Percentiles rank a stretch among this genome's conserved stretches.
These are phyloP conservation scores for Siniperca chuatsi DNA, from an alignment of 2,113 vertebrate genomes.

Conservation along the genomic window DNA sequence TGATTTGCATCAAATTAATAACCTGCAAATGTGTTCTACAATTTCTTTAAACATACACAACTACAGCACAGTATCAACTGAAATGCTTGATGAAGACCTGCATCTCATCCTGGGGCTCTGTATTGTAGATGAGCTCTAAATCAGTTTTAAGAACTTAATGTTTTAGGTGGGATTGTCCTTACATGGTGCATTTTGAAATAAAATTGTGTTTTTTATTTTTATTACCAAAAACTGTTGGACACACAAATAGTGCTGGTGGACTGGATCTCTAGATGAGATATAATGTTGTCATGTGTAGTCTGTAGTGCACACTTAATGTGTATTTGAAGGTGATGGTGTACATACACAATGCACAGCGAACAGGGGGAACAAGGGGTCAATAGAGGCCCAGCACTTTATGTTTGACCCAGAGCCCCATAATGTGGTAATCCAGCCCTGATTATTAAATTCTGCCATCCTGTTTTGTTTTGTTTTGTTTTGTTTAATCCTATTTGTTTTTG, in stretches of 20 bases:
- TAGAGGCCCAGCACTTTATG: neutral
- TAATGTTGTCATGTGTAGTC: neutral
- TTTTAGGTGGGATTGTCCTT: too few relatives aligned
- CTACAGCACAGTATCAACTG: neutral
- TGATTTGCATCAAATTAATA: neutral
- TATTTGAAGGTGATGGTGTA: neutral
- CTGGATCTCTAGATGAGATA: neutral
- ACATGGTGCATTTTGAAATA: neutral
- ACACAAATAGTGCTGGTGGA: neutral
- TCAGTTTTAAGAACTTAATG: too few relatives aligned
- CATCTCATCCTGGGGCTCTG: neutral
- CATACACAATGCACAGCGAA: neutral
- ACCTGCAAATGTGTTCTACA: neutral
- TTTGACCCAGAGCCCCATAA: too few relatives aligned
- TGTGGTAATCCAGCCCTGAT: neutral
- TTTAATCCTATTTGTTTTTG: neutral
- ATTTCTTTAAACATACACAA: neutral
- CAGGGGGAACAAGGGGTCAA: neutral
- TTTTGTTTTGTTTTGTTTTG: neutral
- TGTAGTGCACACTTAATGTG: neutral
- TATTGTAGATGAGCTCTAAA: neutral
- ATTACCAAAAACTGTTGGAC: neutral
- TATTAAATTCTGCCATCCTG: neutral
- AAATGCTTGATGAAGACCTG: neutral
- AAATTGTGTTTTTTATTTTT: neutral